phyloP scores from a whole-genome alignment of 1,140 invertebrate genomes.

The Conus ventricosus region DNA sequence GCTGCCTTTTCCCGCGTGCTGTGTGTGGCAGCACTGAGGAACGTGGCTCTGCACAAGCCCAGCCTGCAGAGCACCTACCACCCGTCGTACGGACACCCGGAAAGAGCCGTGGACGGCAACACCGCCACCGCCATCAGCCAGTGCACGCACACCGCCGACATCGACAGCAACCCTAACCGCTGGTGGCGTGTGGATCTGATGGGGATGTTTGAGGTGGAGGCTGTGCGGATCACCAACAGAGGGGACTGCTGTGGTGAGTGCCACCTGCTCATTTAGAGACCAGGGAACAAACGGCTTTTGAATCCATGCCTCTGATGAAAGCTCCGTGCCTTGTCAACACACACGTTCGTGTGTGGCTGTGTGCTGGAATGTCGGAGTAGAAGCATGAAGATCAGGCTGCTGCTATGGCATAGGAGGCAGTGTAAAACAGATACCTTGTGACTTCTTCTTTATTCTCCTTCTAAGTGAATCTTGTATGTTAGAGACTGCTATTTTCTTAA shows the following conservation, averaged over 20 bases:
- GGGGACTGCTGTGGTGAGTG: neutral
- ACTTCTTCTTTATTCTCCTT: no score
- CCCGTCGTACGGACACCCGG: neutral
- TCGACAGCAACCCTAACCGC: neutral
- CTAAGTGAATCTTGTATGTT: no score
- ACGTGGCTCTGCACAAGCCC: conserved; percentile 17
- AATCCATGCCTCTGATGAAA: no score
- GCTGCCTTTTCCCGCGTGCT: no score
- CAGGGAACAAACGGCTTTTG: no score
- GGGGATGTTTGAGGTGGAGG: neutral
- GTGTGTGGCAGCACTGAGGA: neutral
- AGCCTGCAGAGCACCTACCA: conserved; percentile 8
- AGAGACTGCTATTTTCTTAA: no score
- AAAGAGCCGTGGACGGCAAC: conserved; percentile 16
- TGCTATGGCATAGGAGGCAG: no score
- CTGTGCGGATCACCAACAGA: neutral
- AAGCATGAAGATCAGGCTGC: no score
- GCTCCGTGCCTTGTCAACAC: no score
- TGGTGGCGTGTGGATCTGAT: conserved; percentile 19
- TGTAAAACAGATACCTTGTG: no score
- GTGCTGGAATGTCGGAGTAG: no score
- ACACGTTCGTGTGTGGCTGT: no score
- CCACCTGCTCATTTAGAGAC: neutral
- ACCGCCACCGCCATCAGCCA: neutral
- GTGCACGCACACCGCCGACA: conserved; percentile 15